phyloP scores from a whole-genome alignment of 1,140 invertebrate genomes.

The Scaptomyza hsui region DNA sequence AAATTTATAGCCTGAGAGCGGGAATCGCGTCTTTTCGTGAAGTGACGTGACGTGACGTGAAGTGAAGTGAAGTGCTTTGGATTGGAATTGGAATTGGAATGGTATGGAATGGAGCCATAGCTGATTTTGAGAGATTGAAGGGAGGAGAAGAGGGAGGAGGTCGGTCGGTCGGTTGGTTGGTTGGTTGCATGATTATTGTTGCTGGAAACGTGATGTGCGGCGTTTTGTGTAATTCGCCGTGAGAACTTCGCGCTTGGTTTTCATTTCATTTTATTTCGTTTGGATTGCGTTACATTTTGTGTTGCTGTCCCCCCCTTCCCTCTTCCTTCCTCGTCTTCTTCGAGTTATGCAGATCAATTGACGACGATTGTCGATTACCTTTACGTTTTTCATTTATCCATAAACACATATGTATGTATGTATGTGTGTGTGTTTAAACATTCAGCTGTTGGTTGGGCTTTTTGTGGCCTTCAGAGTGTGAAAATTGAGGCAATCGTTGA shows the following conservation, averaged over 20 bases:
- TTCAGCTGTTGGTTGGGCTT: slow-evolving; percentile 6
- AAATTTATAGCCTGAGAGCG: slow-evolving; percentile 72
- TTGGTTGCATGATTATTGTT: slow-evolving; percentile 48
- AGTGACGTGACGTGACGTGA: slow-evolving; percentile 1
- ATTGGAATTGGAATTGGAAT: slow-evolving; percentile 1
- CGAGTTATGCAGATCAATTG: slow-evolving; percentile 35
- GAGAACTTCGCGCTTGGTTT: slow-evolving; percentile 65
- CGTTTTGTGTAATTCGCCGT: slow-evolving; percentile 80
- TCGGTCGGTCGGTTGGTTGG: background rate
- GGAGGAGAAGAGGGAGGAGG: background rate
- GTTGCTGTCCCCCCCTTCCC: background rate
- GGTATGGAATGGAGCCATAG: slow-evolving; percentile 5
- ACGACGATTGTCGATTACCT: slow-evolving; percentile 46
- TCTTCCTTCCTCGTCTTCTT: background rate
- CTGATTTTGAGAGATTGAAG: slow-evolving; percentile 4
- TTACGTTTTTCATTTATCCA: slow-evolving; percentile 2
- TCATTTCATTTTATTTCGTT: slow-evolving; percentile 50
- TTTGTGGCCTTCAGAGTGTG: slow-evolving; percentile 67
- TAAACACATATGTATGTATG: background rate
- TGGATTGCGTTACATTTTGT: background rate
- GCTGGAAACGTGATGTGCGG: slow-evolving; percentile 77
- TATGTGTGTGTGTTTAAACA: slow-evolving; percentile 22
- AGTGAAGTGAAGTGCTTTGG: slow-evolving; percentile 9
- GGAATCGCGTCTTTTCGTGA: slow-evolving; percentile 37
- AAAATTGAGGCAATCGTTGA: slow-evolving; percentile 68